Evolutionary conservation across 1,140 invertebrate genomes (phyloP), one percentile per base, ranked within the genome.

Genomic region (Nasonia vitripennis): DNA sequence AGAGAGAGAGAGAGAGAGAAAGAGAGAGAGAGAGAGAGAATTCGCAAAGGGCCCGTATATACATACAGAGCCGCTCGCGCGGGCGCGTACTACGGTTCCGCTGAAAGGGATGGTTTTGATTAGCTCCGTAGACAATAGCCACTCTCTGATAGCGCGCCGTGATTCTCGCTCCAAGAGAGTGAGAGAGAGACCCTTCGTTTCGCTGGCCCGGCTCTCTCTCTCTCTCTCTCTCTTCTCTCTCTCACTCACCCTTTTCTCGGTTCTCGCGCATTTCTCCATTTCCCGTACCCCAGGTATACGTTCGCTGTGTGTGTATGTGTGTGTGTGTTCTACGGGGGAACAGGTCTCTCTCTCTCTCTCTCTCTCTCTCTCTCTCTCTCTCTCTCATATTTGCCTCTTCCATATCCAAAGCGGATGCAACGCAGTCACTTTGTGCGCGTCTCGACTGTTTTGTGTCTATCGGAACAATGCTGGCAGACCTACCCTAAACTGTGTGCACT

Each of bases 51-150:
- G 83, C 71, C 78, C 78, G 31, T 77, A 81, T 75, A 45, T 74
- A 80, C 41, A 45, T 78, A 62, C 83, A 71, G 55, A 62, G 55
- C 82, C n/a, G n/a, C 78, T 20, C 82, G 86, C 83, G 84, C 78
- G n/a, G 78, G 86, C 83, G 84, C 80, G 62, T 81, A 70, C 83
- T 81, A 27, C 89, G 89, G 89, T 92, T 90, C 37, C 87, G 92
- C 89, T 93, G 92, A 93, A 93, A 93, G 89, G 91, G 86, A 84
- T 92, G 93, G 90, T 93, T 93, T 93, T 93, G 93, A 93, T 93
- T 93, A 93, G 92, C 92, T 92, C 91, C 90, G 91, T 93, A 93
- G 92, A 93, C 92, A 93, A 93, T 92, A 92, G 91, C 91, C 90
- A 89, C 90, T 91, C 89, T 91, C 90, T 90, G 90, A 91, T 92